phyloP scores from a whole-genome alignment of 2,113 vertebrate species.

The Odocoileus hemionus region DNA sequence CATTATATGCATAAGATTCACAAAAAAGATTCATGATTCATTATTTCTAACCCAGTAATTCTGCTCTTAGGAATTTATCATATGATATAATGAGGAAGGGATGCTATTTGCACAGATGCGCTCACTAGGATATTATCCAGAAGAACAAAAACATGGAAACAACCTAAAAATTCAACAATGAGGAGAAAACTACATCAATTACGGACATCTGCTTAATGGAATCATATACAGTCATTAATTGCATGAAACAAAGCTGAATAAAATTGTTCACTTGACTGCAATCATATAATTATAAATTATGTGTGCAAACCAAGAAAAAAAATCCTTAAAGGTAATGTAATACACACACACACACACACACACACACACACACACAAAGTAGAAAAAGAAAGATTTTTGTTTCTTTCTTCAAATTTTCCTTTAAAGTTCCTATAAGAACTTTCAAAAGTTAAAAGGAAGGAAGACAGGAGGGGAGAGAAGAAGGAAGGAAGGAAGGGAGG shows the following conservation, averaged over 20 bases:
- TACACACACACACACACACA: background rate
- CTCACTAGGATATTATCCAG: background rate
- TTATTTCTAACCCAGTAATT: constrained; percentile 43
- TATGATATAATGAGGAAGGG: background rate
- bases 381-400: constrained; percentile 13
- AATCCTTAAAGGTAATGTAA: constrained; percentile 15
- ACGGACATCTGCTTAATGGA: constrained; percentile 8
- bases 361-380: background rate
- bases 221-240: constrained; percentile 39
- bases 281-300: constrained; percentile 48
- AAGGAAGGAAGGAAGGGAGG: background rate
- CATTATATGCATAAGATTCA: background rate
- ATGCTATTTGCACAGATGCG: background rate
- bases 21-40: background rate
- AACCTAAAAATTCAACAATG: background rate
- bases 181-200: constrained; percentile 1
- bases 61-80: background rate
- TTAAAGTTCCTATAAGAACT: background rate
- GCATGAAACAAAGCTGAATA: constrained; percentile 14
- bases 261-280: constrained; percentile 8
- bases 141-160: constrained; percentile 28
- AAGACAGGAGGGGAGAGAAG: background rate
- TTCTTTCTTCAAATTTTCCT: constrained; percentile 6
- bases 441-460: background rate
- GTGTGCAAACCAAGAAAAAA: constrained; percentile 3